Base-by-base conservation (phyloP, 2,888 invertebrate species). In the Lepidonotus clava region DNA sequence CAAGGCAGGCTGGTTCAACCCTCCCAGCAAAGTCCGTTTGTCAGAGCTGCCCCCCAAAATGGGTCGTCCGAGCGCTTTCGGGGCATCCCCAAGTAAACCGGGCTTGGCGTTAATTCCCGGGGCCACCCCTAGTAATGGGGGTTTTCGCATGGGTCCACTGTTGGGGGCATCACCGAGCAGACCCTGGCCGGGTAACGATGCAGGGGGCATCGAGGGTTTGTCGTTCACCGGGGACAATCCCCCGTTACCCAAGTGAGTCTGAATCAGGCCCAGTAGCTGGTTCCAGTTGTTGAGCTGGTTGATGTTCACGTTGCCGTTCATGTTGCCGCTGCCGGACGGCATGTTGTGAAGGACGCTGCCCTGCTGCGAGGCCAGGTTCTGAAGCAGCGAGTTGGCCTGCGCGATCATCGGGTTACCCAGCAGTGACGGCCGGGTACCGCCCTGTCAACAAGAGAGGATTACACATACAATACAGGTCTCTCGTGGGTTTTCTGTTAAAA, bases 351-450 rank as follows among this genome's bases (percentile, higher is more conserved):
- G 11, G 28, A 32, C 24, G 18, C 56, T 56, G 24, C 46, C 41
- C 40, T 28, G 38, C 34, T 86, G 86, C 4, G 51, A 14, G 28
- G 51, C 67, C 28, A 95, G 92, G 90, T 94, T 95, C 90, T 95
- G 94, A 36, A 95, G 92, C 40, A 95, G 94, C 28, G 92, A 90
- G 86, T 91, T 92, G 51, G 93, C 92, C 87, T 92, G 92, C 0
- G 92, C 91, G n/a, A 92, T 91, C 88, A 92, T 80, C 11, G 93
- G 93, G 85, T 93, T 92, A n/a, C 93, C 92, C 21, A 95, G 91
- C 38, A 95, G 92, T 8, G 94, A 92, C 14, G 91, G 91, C 83
- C 67, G 46, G n/a, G 46, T 87, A 67, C 46, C 32, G 5, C 67
- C 46, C 80, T 80, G 80, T 11, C 1, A 80, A 40, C 21, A 80